phyloP scores from a whole-genome alignment of 2,888 invertebrate species.

The Clivina fossor region DNA sequence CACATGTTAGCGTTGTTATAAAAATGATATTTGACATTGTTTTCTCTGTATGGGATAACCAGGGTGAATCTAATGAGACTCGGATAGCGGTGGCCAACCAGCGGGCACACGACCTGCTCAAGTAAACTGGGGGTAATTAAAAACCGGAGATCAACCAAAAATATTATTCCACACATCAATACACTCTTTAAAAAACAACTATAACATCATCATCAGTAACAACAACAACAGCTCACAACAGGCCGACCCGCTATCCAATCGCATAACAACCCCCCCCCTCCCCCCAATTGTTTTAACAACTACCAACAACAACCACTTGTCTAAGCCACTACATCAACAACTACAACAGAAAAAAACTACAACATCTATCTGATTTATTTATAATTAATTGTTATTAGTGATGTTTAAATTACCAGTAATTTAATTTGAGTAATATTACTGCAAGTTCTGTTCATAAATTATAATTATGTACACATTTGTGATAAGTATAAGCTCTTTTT shows the following conservation, averaged over 20 bases:
- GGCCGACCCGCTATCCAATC: constrained; percentile 33
- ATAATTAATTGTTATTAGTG: no score
- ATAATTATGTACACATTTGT: no score
- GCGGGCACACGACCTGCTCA: constrained; percentile 94
- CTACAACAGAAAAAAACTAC: no score
- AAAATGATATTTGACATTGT: constrained; percentile 29
- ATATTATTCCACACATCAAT: constrained; percentile 42
- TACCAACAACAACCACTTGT: constrained; percentile 16
- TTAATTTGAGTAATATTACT: no score
- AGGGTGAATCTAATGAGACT: constrained; percentile 91
- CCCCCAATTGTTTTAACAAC: no score
- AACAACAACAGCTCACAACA: constrained; percentile 46
- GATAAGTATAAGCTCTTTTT: no score
- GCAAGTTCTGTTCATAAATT: no score
- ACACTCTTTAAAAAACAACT: no score
- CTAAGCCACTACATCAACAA: constrained; percentile 51
- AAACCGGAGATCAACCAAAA: constrained; percentile 31
- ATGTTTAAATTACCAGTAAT: no score
- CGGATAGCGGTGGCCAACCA: constrained; percentile 97
- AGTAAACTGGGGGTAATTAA: constrained; percentile 68
- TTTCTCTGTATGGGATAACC: constrained; percentile 44
- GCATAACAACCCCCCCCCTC: constrained; percentile 26
- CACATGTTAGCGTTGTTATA: no score
- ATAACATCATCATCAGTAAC: constrained; percentile 47
- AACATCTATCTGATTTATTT: no score